Evolutionary conservation across 2,113 vertebrate genomes (phyloP).

Genomic region (Hyaena hyaena): DNA sequence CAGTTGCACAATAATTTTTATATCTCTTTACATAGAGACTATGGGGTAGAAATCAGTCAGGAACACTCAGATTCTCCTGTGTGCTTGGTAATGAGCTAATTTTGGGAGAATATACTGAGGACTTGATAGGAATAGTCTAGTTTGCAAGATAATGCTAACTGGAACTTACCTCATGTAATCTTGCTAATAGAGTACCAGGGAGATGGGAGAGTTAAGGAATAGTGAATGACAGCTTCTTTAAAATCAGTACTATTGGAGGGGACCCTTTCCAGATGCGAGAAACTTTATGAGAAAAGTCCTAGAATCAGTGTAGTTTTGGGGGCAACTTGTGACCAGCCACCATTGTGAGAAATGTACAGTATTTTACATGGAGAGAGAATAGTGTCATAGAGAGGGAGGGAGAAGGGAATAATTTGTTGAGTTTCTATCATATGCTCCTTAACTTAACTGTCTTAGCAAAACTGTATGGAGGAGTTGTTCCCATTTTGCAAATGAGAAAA

Average conservation of each 20-base stretch:
- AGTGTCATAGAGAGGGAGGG: not conserved
- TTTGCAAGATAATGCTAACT: constrained; percentile 17
- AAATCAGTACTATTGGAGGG: not conserved
- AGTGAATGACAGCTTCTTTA: not conserved
- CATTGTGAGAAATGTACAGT: not conserved
- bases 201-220: not conserved
- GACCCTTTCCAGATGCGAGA: not conserved
- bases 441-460: not conserved
- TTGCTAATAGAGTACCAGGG: not conserved
- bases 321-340: not conserved
- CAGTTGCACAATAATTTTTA: constrained; percentile 10
- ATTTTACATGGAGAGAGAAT: not conserved
- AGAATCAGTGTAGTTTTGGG: not conserved
- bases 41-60: not conserved
- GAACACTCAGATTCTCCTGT: not conserved
- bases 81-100: constrained; percentile 16
- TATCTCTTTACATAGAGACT: not conserved
- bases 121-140: constrained; percentile 13
- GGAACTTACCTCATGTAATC: not conserved
- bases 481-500: not conserved
- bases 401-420: constrained; percentile 3
- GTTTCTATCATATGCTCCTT: not conserved
- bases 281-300: not conserved
- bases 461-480: not conserved
- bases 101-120: not conserved